Base-by-base conservation (phyloP, 2,113 vertebrate genomes). In the Morphnarchus princeps region DNA sequence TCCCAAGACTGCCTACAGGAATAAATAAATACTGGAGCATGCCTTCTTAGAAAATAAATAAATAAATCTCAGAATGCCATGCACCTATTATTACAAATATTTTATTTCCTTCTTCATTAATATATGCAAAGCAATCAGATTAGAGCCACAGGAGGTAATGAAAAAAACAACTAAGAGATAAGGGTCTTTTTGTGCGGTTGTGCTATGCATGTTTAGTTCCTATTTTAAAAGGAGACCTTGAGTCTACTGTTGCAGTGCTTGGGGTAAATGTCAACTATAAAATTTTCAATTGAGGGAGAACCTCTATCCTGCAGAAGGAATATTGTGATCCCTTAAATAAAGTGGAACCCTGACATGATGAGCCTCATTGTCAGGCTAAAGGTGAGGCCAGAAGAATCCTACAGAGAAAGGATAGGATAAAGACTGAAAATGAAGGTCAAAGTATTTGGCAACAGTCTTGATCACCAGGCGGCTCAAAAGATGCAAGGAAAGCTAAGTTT, bases 41-140 rank as follows among this genome's bases (percentile, higher is more conserved):
- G 31, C 26, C 12, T 69, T 91, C 79, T 16, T 43, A 12, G 22
- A 88, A 93, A 93, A 87, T 52, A 78, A 76, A 71, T 67, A 67
- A 43, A 59, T 73, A 14, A 55, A 82, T 63, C 62, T 29, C 70
- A 83, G 67, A 77, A 82, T 62, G 62, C n/a, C 71, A 66, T 7
- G 9, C 79, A 80, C 31, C 5, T 22, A 88, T 93, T 91, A 91
- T 43, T 80, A 78, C 66, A 59, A 94, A 79, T 93, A 93, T 67
- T 80, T 87, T 95, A 90, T 87, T 94, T 88, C 45, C 76, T 92
- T 87, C 69, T 95, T 96, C 77, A 78, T 78, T 95, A 96, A 93
- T 92, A 94, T 78, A 94, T 90, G 94, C 89, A 96, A 90, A 78
- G 78, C 89, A 80, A 95, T 93, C 94, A 96, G 81, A 97, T 94